Percentiles rank a stretch among this genome's conserved stretches.
These are phyloP conservation scores for Montipora cactus DNA, from an alignment of 64 coral and sea anemone genomes.

Conservation along the genomic window DNA sequence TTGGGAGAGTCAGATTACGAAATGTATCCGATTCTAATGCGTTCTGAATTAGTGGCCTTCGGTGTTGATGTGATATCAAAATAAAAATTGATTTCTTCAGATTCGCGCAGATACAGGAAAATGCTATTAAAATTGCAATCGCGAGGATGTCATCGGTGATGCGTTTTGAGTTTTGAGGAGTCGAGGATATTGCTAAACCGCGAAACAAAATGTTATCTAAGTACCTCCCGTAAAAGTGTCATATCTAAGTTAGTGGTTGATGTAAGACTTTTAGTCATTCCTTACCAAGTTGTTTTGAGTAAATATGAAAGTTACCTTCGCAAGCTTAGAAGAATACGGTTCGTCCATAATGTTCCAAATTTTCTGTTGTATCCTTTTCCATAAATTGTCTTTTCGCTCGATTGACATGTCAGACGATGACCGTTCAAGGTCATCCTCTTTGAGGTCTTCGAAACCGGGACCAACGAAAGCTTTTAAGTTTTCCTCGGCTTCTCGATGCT, in stretches of 20 bases:
- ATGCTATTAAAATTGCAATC: conserved; percentile 7
- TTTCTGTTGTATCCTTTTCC: conserved; percentile 80
- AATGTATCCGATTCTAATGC: not conserved
- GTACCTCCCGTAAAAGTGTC: not conserved
- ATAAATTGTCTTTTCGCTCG: conserved; percentile 49
- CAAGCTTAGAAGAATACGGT: conserved; percentile 81
- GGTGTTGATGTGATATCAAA: not conserved
- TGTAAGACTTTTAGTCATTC: not conserved
- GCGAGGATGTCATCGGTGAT: not conserved
- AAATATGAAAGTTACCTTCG: conserved; percentile 59
- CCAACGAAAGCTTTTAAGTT: conserved; percentile 94
- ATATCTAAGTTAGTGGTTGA: not conserved
- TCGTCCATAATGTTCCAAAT: conserved; percentile 92
- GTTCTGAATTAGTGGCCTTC: not conserved
- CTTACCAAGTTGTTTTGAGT: not conserved
- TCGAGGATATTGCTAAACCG: not conserved
- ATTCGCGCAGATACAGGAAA: not conserved
- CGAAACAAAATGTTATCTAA: conserved; percentile 7
- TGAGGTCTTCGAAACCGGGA: conserved; percentile 82
- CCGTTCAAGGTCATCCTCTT: conserved; percentile 36
- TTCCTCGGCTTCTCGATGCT: conserved; percentile 88
- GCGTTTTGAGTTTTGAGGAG: conserved; percentile 5
- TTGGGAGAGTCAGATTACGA: not conserved
- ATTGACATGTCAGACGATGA: conserved; percentile 27
- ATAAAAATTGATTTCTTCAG: not conserved